Evolutionary conservation across 2,113 vertebrate genomes (phyloP).

Genomic region (Passer domesticus): DNA sequence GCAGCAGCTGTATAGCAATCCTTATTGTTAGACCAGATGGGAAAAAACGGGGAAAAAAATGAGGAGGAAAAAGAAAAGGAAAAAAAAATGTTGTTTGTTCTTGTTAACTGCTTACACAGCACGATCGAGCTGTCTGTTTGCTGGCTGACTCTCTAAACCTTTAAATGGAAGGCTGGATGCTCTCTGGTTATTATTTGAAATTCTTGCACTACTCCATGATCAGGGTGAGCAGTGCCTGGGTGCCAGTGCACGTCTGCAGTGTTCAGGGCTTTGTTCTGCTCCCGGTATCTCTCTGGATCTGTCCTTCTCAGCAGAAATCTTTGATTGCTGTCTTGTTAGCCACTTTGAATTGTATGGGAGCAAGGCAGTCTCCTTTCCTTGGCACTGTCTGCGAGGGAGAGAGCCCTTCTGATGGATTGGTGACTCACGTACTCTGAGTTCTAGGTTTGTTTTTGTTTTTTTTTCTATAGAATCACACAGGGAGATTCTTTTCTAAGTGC

Average conservation of each 20-base stretch:
- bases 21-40: not conserved
- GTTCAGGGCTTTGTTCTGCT: slow-evolving; percentile 43
- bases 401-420: not conserved
- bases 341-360: not conserved
- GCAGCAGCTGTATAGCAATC: not conserved
- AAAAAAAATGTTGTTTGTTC: not conserved
- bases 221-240: not conserved
- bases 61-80: too few species aligned
- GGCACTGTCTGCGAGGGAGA: not conserved
- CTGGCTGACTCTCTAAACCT: not conserved
- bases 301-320: slow-evolving; percentile 68
- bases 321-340: slow-evolving; percentile 48
- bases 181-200: not conserved
- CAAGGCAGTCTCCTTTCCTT: not conserved
- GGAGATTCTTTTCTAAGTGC: not conserved
- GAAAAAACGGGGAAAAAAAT: not conserved
- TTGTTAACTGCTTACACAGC: not conserved
- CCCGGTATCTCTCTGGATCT: slow-evolving; percentile 6
- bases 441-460: not conserved
- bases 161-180: not conserved
- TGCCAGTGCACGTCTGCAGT: not conserved
- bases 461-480: not conserved
- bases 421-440: not conserved
- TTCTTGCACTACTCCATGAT: not conserved
- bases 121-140: not conserved